A percentile compares a stretch with the other conserved stretches of the same genome.
These are phyloP conservation scores for Hymenochirus boettgeri DNA, from an alignment of 2,113 vertebrate species.

Conservation along the genomic window DNA sequence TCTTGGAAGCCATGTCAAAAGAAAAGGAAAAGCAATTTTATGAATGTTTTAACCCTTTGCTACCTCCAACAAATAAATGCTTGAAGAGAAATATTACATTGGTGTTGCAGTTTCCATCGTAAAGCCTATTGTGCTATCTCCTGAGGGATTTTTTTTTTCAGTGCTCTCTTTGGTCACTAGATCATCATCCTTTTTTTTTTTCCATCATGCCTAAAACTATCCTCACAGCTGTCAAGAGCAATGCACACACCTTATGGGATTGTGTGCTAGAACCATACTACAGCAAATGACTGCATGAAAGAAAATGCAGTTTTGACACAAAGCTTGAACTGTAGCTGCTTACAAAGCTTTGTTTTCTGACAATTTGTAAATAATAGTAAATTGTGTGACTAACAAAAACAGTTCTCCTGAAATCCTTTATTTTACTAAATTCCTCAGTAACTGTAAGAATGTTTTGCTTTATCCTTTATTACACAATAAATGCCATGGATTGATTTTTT, in stretches of 20 bases:
- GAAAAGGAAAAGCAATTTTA: constrained; percentile 49
- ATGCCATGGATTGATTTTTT: too few species aligned
- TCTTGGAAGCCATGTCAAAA: constrained; percentile 41
- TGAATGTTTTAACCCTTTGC: constrained; percentile 52
- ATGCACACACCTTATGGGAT: constrained; percentile 10
- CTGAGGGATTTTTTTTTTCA: constrained; percentile 22
- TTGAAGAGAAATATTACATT: constrained; percentile 42
- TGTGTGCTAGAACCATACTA: background rate
- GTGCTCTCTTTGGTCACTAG: constrained; percentile 16
- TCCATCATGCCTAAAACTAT: constrained; percentile 4
- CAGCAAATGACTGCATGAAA: constrained; percentile 1
- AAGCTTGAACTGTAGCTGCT: background rate
- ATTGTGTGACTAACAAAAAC: background rate
- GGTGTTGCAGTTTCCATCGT: constrained; percentile 4
- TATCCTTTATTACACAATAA: too few species aligned
- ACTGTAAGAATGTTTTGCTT: too few species aligned
- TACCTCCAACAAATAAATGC: constrained; percentile 18
- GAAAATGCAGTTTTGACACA: constrained; percentile 7
- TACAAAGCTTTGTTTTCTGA: background rate
- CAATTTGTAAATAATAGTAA: background rate
- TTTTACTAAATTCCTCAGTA: background rate
- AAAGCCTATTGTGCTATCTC: constrained; percentile 32
- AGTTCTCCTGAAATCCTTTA: background rate
- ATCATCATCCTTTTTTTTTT: constrained; percentile 19
- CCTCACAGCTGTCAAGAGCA: constrained; percentile 13